Base-by-base conservation (phyloP, 2,888 invertebrate genomes). In the Drosophila atroscutellata region DNA sequence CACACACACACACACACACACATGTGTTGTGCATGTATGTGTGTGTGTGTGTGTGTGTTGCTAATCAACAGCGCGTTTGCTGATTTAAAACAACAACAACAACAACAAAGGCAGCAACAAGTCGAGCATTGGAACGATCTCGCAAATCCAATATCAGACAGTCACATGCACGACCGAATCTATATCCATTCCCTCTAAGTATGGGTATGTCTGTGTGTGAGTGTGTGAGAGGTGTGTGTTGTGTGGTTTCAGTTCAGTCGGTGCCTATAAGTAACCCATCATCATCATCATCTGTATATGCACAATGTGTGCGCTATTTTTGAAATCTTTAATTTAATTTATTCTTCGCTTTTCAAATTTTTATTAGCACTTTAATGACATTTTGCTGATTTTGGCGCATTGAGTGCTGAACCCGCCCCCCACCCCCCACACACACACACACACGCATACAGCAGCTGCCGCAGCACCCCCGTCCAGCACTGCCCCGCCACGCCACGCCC, bases 331-430 rank as follows among this genome's bases (percentile, higher is more conserved):
- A 67, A 80, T 80, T 77, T 81, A 80, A 36, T 55, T 36, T 36
- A 36, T 78, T 71, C 61, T 56, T 42, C 60, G 58, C 39, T 67
- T 65, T 65, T 52, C 30, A 72, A 67, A 81, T 86, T 85, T 85
- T 85, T 85, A 85, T 72, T 87, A 77, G 71, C 73, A 63, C 72
- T 74, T 89, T 86, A 89, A 85, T 89, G 85, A 80, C 84, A 85
- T 86, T 84, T 89, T 47, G 77, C 77, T 81, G 71, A 70, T 72
- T 78, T 80, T 75, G 63, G 77, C 63, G 50, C 56, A 63, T 72
- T 66, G 52, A 54, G 39, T 28, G 70, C 36, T 58, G 64, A n/a
- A n/a, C 11, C 68, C 59, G 67, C 47, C 3, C 2, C 28, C 28
- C 3, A 4, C 4, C 26, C 0, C 26, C 0, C 26, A 4, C 26